Base-by-base conservation (phyloP, 2,797 vertebrate genomes). In the Synaphobranchus kaupii region DNA sequence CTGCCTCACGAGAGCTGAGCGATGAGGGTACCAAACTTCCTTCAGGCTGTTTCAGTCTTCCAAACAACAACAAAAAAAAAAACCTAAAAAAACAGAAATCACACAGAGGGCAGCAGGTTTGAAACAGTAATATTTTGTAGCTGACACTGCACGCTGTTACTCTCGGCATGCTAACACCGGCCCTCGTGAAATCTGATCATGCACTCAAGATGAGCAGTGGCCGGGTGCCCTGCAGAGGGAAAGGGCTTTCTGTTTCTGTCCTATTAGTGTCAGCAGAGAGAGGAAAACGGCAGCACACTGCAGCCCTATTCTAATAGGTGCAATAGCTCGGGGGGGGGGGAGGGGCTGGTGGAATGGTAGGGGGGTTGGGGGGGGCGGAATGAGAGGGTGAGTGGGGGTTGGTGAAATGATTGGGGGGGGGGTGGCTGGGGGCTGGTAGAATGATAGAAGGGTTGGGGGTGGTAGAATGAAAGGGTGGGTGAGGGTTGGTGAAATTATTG, bases 281-380 rank as follows among this genome's bases (percentile, higher is more conserved):
- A 90, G 63, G 86, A 90, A 89, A 87, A 22, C 22, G 25, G 25
- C 0, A 91, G 80, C 84, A 4, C 87, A 90, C 89, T 85, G 87
- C 85, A 83, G 91, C 91, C 84, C 85, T 86, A 58, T 60, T 89
- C 83, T 92, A 93, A 93, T 92, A 92, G 91, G 80, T 88, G 92
- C 90, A 88, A 39, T 39, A 39, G 39, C 90, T 80, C 73, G 86
- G 85, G 89, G 90, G 90, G 78, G 86, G 85, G 89, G 90, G 90
- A 90, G 9, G 88, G 8, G 7, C 7, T 8, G 7, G 7, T 7
- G 10, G 50, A 7, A 4, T 54, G 52, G 52, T 85, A 17, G 71
- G 12, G 71, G 68, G 28, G 17, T n/a, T 80, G 85, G n/a, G n/a
- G n/a, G n/a, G n/a, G n/a, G 39, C n/a, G n/a, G n/a, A n/a, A 39